Evolutionary conservation across 2,888 invertebrate genomes (phyloP).

Genomic region (Pseudococcus jackbeardsleyi): DNA sequence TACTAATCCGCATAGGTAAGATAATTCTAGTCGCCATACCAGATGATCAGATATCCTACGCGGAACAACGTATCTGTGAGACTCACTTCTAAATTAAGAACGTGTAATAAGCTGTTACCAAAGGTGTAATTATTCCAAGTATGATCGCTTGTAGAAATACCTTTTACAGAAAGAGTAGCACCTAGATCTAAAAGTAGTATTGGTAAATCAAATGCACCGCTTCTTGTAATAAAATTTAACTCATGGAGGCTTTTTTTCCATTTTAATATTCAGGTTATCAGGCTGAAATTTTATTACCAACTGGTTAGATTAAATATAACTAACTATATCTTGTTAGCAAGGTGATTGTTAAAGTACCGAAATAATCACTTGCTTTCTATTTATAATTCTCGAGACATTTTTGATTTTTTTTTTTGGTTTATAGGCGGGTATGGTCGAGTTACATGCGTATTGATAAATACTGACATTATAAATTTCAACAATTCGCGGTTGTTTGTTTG

Average conservation of each 20-base stretch:
- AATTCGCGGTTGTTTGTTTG: background rate
- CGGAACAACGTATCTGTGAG: background rate
- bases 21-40: background rate
- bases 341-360: slow-evolving; percentile 43
- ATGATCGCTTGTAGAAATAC: slow-evolving; percentile 6
- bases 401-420: background rate
- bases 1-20: background rate
- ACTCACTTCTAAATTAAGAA: slow-evolving; percentile 27
- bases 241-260: background rate
- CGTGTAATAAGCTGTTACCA: slow-evolving; percentile 45
- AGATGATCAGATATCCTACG: slow-evolving; percentile 29
- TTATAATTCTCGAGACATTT: slow-evolving; percentile 2
- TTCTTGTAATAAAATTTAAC: slow-evolving; percentile 4
- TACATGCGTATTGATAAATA: background rate
- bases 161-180: slow-evolving; percentile 13
- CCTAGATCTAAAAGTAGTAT: background rate
- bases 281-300: background rate
- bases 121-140: slow-evolving; percentile 17
- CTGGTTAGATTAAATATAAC: background rate
- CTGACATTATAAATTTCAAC: slow-evolving; percentile 24
- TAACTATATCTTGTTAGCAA: slow-evolving; percentile 26
- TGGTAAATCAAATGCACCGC: slow-evolving; percentile 2
- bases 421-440: background rate
- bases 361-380: slow-evolving; percentile 37
- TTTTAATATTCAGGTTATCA: slow-evolving; percentile 25